Base-by-base conservation (phyloP, 1,140 invertebrate genomes). In the Venturia canescens region DNA sequence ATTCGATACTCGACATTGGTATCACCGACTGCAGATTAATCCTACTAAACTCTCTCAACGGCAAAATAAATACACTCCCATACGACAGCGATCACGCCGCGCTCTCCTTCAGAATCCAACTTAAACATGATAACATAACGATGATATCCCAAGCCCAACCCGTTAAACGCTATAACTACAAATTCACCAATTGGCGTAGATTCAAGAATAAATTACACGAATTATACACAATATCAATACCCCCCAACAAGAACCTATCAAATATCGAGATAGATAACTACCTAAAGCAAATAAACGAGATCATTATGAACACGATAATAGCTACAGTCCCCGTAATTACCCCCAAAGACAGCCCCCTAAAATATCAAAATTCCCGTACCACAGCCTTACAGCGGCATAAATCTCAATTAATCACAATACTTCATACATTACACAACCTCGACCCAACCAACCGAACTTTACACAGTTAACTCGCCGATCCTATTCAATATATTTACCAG, bases 161-260 rank as follows among this genome's bases (percentile, higher is more conserved):
- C 29, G n/a, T 50, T 23, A 26, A 23, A 57, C 21, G 26, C n/a
- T n/a, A n/a, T n/a, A 60, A 82, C 21, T 84, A 50, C 38, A 83
- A 72, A 78, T 38, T 78, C 5, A 80, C 82, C 1, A 84, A 84
- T 29, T 86, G 82, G 82, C n/a, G 79, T 16, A 75, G 44, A 38
- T 84, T 86, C 66, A 79, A n/a, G 4, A 53, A 83, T 15, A 29
- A 71, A 0, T 27, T 84, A 2, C 23, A 60, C 0, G 16, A 44
- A 26, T 76, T 38, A 4, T 78, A 75, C 44, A 31, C 50, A 15
- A 3, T 23, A 5, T 23, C 23, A 1, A 79, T 85, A 2, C 80
- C 82, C 15, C 1, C 34, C 50, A 70, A 82, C 70, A 82, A n/a
- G 50, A 83, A 83, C 63, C 69, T 85, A 26, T 50, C 77, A 18